These are phyloP conservation scores for Hafferia zeledoni DNA, from an alignment of 2,797 vertebrate genomes.

Conservation along the genomic window DNA sequence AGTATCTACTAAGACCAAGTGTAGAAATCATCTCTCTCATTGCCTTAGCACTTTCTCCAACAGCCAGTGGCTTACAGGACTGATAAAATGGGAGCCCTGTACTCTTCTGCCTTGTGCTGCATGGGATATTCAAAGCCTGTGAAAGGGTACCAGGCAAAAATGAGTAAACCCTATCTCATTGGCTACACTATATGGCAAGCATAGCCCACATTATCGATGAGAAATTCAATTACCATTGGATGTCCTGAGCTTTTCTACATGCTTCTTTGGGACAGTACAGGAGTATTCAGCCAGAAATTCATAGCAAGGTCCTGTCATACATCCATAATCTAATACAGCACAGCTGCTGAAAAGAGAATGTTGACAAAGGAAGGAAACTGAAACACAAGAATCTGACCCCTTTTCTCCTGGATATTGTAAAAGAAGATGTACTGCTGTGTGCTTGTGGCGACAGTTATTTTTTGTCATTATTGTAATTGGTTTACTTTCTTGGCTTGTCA, in stretches of 20 bases:
- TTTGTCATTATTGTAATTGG: neutral
- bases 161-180: neutral
- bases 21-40: neutral
- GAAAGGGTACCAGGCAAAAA: neutral
- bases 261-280: neutral
- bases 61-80: neutral
- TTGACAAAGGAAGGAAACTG: neutral
- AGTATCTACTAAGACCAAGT: neutral
- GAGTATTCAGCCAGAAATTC: neutral
- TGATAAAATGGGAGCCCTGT: neutral
- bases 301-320: neutral
- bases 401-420: neutral
- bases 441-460: neutral
- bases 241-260: neutral
- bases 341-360: neutral
- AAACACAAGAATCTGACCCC: neutral
- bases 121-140: neutral
- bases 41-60: neutral
- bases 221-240: neutral
- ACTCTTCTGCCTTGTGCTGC: neutral
- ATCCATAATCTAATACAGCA: neutral
- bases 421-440: neutral
- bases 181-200: neutral
- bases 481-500: neutral
- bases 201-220: fast-evolving